Percentiles rank a stretch among this genome's conserved stretches.
phyloP scores from a whole-genome alignment of 2,888 invertebrate genomes.

The Cerastis leucographa region DNA sequence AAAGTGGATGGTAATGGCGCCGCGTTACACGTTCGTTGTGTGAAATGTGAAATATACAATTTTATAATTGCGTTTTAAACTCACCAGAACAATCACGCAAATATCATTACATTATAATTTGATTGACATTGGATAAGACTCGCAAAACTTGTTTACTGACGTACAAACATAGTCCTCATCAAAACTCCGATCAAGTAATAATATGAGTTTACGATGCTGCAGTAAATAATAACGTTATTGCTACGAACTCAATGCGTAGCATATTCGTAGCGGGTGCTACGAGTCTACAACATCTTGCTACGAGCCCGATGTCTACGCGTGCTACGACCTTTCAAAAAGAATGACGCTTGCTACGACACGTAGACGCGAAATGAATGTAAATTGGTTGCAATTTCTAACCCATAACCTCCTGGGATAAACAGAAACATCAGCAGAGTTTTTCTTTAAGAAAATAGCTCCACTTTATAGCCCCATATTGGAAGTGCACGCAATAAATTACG shows the following conservation, averaged over 20 bases:
- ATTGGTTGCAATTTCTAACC: background rate
- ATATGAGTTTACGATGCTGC: too few species aligned
- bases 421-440: background rate
- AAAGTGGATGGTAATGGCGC: background rate
- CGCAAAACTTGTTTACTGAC: too few species aligned
- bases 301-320: conserved; percentile 17
- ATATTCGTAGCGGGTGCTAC: conserved; percentile 44
- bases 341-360: conserved; percentile 32
- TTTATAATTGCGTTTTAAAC: conserved; percentile 2
- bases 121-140: background rate
- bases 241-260: conserved; percentile 33
- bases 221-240: background rate
- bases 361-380: background rate
- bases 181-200: conserved; percentile 1
- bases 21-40: background rate
- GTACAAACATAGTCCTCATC: background rate
- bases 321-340: conserved; percentile 1
- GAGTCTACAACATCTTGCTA: conserved; percentile 23
- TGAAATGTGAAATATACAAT: conserved; percentile 8
- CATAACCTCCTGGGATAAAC: background rate
- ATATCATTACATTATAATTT: background rate
- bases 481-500: conserved; percentile 39
- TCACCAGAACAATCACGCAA: background rate
- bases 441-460: conserved; percentile 1
- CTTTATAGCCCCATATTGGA: conserved; percentile 21